Evolutionary conservation across 2,888 invertebrate species (phyloP).

Genomic region (Azorinus chamasolen): DNA sequence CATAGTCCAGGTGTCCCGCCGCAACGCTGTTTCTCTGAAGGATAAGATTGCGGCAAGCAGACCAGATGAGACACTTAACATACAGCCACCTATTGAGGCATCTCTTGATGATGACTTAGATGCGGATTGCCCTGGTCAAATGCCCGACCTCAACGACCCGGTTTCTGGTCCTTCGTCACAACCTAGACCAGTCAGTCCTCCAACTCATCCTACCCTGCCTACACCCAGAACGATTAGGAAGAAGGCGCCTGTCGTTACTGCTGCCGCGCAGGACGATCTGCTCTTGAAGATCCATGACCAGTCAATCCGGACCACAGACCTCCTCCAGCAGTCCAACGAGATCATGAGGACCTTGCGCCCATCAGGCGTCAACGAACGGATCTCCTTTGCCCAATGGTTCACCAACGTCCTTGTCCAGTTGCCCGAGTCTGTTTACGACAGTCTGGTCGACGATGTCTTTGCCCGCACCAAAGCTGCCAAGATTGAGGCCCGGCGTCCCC

Average conservation of each 20-base stretch:
- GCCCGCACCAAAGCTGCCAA: conserved; percentile 7
- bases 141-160: neutral
- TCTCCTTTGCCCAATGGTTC: conserved; percentile 4
- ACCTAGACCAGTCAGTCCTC: conserved; percentile 4
- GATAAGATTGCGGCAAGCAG: neutral
- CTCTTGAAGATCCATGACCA: conserved; percentile 2
- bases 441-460: neutral
- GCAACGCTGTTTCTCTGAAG: conserved; percentile 9
- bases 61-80: conserved; percentile 1
- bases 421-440: neutral
- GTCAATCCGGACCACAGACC: conserved; percentile 1
- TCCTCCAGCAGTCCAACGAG: conserved; percentile 2
- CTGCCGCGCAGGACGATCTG: neutral
- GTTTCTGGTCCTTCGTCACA: conserved; percentile 6
- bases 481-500: conserved; percentile 4
- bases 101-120: neutral
- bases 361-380: conserved; percentile 1
- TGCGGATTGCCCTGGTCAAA: neutral
- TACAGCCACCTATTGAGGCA: conserved; percentile 3
- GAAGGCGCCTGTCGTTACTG: conserved; percentile 2
- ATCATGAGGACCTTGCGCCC: conserved; percentile 4
- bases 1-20: conserved; percentile 1
- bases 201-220: conserved; percentile 2
- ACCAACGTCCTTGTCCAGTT: neutral
- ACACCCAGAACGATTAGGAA: neutral